Evolutionary conservation across 2,888 invertebrate genomes (phyloP).

Genomic region (Oeneis ivallda): DNA sequence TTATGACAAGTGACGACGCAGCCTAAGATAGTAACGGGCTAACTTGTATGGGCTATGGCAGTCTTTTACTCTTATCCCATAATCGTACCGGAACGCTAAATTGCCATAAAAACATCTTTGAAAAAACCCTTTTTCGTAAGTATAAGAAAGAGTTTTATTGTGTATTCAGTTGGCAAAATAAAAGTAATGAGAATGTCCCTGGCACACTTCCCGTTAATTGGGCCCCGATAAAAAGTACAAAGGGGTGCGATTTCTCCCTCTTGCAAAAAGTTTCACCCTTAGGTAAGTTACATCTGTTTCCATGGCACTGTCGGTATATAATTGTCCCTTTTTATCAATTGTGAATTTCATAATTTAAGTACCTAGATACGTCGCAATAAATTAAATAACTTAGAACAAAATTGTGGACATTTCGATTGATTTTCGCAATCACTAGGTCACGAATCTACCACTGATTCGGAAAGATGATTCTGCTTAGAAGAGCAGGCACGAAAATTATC

Average conservation of each 20-base stretch:
- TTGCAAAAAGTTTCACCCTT: conserved; percentile 67
- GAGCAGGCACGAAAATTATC: too few relatives aligned
- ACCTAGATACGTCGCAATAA: too few relatives aligned
- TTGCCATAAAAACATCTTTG: background rate
- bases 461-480: too few relatives aligned
- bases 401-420: too few relatives aligned
- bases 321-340: conserved; percentile 29
- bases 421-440: too few relatives aligned
- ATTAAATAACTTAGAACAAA: too few relatives aligned
- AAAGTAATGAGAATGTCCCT: conserved; percentile 21
- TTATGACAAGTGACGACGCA: too few relatives aligned
- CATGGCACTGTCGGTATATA: conserved; percentile 36
- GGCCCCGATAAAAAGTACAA: conserved; percentile 70
- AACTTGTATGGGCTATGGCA: too few relatives aligned
- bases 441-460: too few relatives aligned
- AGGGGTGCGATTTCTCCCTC: conserved; percentile 65
- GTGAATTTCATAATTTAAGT: background rate
- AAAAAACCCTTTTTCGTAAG: background rate
- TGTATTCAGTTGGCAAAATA: conserved; percentile 7
- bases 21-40: too few relatives aligned
- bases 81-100: background rate
- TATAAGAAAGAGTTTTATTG: background rate
- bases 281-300: conserved; percentile 45
- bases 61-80: too few relatives aligned
- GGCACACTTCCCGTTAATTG: conserved; percentile 52